Percentiles rank a stretch among this genome's conserved stretches.
Conservation (phyloP, 2,888 invertebrate genomes). For the Suillia variegata region DNA sequence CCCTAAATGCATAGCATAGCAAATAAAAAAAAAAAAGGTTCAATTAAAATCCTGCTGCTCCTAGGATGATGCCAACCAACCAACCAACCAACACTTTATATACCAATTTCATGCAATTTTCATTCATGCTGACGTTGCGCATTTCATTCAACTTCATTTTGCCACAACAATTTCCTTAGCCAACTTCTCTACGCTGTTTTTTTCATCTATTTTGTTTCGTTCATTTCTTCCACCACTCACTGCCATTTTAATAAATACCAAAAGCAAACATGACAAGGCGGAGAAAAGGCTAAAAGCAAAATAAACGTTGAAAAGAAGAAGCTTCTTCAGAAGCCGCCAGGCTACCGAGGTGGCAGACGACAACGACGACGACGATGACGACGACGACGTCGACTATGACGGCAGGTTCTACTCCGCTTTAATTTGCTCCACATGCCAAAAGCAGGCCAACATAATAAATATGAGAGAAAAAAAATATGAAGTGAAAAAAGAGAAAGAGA, state of each 20-base stretch:
- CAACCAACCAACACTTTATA: too few species aligned
- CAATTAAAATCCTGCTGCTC: too few species aligned
- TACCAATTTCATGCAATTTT: slow-evolving; percentile 13
- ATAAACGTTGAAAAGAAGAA: neutral
- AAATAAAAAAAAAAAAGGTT: too few species aligned
- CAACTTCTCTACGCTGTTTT: neutral
- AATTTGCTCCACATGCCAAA: neutral
- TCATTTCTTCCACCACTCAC: too few species aligned
- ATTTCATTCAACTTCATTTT: slow-evolving; percentile 51
- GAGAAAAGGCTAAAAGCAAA: neutral
- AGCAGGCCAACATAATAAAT: neutral
- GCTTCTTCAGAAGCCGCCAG: slow-evolving; percentile 1
- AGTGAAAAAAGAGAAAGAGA: slow-evolving; percentile 3
- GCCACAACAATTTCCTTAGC: slow-evolving; percentile 23
- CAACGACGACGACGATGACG: too few species aligned
- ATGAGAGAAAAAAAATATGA: neutral
- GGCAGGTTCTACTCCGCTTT: neutral
- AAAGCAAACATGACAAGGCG: neutral
- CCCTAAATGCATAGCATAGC: too few species aligned
- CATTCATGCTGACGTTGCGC: slow-evolving; percentile 34
- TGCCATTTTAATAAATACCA: neutral
- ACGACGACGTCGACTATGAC: too few species aligned
- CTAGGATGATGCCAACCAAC: too few species aligned
- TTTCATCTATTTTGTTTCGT: neutral
- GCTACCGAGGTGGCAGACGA: neutral